A percentile compares a stretch with the other conserved stretches of the same genome.
These are phyloP conservation scores for Cyclophora albipunctata DNA, from an alignment of 2,888 invertebrate genomes.

Conservation along the genomic window DNA sequence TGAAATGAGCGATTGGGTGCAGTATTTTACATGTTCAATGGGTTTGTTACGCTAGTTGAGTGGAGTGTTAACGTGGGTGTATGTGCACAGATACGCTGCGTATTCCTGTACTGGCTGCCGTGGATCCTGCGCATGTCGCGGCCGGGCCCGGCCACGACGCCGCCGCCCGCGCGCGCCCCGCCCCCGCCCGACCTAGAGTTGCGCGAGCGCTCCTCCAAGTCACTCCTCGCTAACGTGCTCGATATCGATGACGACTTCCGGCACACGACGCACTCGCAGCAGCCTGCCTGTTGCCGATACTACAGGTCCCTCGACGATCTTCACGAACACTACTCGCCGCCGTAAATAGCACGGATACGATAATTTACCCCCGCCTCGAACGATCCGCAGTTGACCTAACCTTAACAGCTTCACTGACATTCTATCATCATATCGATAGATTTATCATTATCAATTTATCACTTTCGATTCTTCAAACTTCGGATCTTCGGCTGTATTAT, in stretches of 20 bases:
- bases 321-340: slow-evolving; percentile 75
- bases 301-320: slow-evolving; percentile 82
- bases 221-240: slow-evolving; percentile 95
- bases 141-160: slow-evolving; percentile 77
- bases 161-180: slow-evolving; percentile 80
- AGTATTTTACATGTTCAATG: slow-evolving; percentile 37
- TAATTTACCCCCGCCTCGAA: slow-evolving; percentile 67
- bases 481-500: slow-evolving; percentile 49
- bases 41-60: background rate
- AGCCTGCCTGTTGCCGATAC: slow-evolving; percentile 84
- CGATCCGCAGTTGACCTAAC: slow-evolving; percentile 68
- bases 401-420: slow-evolving; percentile 51
- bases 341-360: slow-evolving; percentile 72
- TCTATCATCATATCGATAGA: slow-evolving; percentile 20
- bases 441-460: slow-evolving; percentile 33
- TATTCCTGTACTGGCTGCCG: slow-evolving; percentile 98
- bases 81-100: slow-evolving; percentile 82
- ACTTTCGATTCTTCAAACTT: slow-evolving; percentile 27
- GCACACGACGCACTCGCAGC: slow-evolving; percentile 83
- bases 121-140: slow-evolving; percentile 96
- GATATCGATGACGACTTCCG: slow-evolving; percentile 98
- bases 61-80: background rate
- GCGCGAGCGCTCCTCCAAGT: slow-evolving; percentile 93
- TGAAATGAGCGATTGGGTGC: slow-evolving; percentile 97
- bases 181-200: slow-evolving; percentile 90